phyloP scores from a whole-genome alignment of 2,113 vertebrate species.

The Dissostichus mawsoni region DNA sequence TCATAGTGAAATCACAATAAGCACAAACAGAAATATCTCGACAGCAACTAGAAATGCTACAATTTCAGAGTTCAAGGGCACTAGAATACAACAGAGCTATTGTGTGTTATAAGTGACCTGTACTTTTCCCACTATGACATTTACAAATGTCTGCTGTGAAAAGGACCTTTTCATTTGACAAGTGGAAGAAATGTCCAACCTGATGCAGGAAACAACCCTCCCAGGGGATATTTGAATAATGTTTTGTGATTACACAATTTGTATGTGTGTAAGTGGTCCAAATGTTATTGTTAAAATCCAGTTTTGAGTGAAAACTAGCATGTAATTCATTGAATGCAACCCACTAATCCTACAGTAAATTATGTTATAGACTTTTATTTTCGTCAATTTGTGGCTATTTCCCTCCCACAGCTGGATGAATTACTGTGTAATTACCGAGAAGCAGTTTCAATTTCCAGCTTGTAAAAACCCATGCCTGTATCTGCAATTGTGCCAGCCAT shows the following conservation, averaged over 20 bases:
- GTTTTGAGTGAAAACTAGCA: not conserved
- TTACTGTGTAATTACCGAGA: not conserved
- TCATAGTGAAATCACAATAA: not conserved
- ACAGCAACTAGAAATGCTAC: not conserved
- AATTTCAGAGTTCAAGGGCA: not conserved
- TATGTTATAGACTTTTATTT: not conserved
- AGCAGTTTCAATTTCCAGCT: not conserved
- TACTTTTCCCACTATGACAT: not conserved
- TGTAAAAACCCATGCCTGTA: not conserved
- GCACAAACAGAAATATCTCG: not conserved
- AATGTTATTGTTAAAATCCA: not conserved
- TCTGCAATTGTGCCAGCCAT: not conserved
- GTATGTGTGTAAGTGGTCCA: not conserved
- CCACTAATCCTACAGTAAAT: not conserved
- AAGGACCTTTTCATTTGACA: not conserved
- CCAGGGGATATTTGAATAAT: no score
- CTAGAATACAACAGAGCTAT: no score
- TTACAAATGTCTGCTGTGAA: not conserved
- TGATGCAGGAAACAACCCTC: no score
- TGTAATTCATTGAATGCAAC: not conserved
- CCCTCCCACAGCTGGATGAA: not conserved
- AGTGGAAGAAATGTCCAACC: no score
- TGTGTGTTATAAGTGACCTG: not conserved
- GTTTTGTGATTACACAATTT: no score
- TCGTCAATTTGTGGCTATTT: not conserved